phyloP scores from a whole-genome alignment of 2,888 invertebrate genomes.

The Bellardia pandia region DNA sequence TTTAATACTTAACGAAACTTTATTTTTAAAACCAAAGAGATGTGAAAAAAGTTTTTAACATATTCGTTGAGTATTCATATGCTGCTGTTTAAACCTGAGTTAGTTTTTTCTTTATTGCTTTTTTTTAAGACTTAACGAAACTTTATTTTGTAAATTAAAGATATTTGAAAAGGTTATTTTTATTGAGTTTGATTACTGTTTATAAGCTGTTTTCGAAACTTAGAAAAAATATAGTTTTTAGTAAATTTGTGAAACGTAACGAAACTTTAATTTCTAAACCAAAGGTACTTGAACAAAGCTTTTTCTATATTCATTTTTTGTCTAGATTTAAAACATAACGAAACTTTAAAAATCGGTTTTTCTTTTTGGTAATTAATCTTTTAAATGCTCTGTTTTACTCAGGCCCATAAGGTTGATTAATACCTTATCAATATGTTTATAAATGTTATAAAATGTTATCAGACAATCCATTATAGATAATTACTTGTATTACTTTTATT shows the following conservation, averaged over 20 bases:
- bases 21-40: neutral
- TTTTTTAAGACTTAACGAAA: no score
- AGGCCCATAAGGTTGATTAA: neutral
- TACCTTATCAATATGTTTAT: slow-evolving; percentile 3
- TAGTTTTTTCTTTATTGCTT: no score
- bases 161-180: no score
- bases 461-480: neutral
- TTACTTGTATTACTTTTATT: neutral
- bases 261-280: neutral
- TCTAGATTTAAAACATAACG: no score
- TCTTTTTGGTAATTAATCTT: no score
- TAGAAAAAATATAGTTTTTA: no score
- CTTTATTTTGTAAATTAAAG: no score
- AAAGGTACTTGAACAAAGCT: neutral
- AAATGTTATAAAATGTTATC: neutral
- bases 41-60: neutral
- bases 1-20: neutral
- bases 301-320: no score
- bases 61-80: neutral
- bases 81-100: neutral
- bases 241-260: neutral
- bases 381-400: no score
- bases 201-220: no score
- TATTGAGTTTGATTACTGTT: no score
- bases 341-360: no score